Evolutionary conservation across 2,113 vertebrate species (phyloP).

Genomic region (Varanus salvator): DNA sequence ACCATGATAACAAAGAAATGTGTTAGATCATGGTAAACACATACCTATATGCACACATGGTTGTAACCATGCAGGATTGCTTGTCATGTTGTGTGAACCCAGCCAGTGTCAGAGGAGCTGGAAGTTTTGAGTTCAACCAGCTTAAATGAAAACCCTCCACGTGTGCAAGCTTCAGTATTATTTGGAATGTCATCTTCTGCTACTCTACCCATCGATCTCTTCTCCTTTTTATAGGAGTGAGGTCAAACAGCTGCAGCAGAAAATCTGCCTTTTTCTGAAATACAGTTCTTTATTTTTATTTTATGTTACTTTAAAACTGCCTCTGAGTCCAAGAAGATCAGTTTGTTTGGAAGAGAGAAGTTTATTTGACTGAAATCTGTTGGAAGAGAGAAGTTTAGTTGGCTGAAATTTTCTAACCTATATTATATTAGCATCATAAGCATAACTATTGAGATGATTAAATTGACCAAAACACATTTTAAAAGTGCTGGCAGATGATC

Average conservation of each 20-base stretch:
- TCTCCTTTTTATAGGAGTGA: constrained; percentile 18
- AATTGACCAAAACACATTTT: constrained; percentile 39
- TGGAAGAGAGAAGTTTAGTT: constrained; percentile 21
- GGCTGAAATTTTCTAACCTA: not conserved
- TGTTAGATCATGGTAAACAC: too few relatives aligned
- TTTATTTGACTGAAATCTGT: constrained; percentile 12
- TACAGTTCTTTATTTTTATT: not conserved
- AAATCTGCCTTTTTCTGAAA: not conserved
- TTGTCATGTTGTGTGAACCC: too few relatives aligned
- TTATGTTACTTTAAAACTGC: not conserved
- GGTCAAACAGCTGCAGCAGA: constrained; percentile 32
- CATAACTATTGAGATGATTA: constrained; percentile 37
- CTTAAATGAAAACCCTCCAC: not conserved
- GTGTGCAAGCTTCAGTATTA: constrained; percentile 1
- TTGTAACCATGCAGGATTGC: too few relatives aligned
- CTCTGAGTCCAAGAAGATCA: not conserved
- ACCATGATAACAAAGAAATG: too few relatives aligned
- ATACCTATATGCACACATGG: too few relatives aligned
- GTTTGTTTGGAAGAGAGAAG: constrained; percentile 1
- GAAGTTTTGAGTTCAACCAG: not conserved
- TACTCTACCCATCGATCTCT: constrained; percentile 13
- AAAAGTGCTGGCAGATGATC: constrained; percentile 45
- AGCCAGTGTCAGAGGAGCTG: not conserved
- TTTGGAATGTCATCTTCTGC: constrained; percentile 22
- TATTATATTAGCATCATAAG: constrained; percentile 27